Percentiles rank a stretch among this genome's conserved stretches.
Evolutionary conservation across 2,888 invertebrate species (phyloP).

Genomic region (Hartigia nigra): DNA sequence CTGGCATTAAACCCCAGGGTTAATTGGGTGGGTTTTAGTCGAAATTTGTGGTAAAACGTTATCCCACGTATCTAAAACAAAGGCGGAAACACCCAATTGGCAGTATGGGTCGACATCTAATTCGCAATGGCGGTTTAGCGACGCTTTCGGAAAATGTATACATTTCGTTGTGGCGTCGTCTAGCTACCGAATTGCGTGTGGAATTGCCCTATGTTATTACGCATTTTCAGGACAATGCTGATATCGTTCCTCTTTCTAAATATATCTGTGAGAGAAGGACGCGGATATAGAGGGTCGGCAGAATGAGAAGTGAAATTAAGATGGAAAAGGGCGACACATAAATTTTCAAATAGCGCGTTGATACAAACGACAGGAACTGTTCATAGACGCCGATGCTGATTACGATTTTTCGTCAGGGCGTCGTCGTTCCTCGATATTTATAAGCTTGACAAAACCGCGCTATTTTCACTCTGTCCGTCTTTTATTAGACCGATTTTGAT

Average conservation of each 20-base stretch:
- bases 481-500: slow-evolving; percentile 15
- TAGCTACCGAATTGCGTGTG: background rate
- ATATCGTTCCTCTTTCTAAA: background rate
- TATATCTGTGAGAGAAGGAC: background rate
- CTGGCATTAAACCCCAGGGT: background rate
- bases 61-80: background rate
- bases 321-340: background rate
- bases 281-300: background rate
- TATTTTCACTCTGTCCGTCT: slow-evolving; percentile 15
- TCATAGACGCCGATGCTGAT: background rate
- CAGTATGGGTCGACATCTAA: background rate
- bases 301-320: background rate
- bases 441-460: slow-evolving; percentile 12
- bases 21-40: background rate
- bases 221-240: background rate
- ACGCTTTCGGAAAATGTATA: background rate
- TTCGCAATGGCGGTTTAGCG: background rate
- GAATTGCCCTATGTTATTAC: background rate
- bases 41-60: background rate
- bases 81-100: background rate
- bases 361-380: background rate
- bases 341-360: background rate
- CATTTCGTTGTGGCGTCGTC: background rate
- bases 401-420: background rate
- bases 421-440: slow-evolving; percentile 12